Conservation (phyloP, 2,797 vertebrate species). For the Alectoris magna region DNA sequence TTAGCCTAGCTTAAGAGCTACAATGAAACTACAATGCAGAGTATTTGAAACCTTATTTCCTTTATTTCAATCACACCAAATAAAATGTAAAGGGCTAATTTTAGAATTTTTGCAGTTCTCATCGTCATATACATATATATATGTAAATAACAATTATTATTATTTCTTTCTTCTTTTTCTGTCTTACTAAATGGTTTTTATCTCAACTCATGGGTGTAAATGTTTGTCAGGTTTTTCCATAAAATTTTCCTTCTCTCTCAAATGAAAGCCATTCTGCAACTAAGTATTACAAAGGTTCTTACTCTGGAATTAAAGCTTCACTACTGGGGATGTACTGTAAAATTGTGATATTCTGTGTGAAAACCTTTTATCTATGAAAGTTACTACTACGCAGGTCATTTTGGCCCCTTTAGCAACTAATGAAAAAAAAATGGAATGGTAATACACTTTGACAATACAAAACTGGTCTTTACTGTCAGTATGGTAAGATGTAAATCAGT, state of each 20-base stretch:
- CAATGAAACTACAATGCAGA: background rate
- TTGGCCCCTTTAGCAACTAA: background rate
- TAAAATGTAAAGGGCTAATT: background rate
- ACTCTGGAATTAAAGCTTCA: background rate
- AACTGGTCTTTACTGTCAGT: background rate
- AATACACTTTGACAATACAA: background rate
- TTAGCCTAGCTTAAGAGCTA: background rate
- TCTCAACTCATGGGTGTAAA: too few species aligned
- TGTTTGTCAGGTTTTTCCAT: background rate
- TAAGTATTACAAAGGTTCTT: background rate
- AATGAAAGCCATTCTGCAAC: background rate
- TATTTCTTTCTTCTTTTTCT: too few species aligned
- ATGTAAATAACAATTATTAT: too few species aligned
- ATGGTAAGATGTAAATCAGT: background rate
- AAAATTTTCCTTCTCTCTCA: background rate
- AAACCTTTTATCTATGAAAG: background rate
- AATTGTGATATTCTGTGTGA: background rate
- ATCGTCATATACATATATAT: background rate
- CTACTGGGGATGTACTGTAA: background rate
- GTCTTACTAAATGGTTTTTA: too few species aligned
- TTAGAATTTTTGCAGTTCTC: background rate
- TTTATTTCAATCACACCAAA: background rate
- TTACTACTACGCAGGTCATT: accelerated
- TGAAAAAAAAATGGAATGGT: background rate
- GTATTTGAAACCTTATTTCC: background rate